A percentile compares a stretch with the other conserved stretches of the same genome.
Conservation (phyloP, 2,888 invertebrate genomes). For the Dasysyrphus albostriatus region DNA sequence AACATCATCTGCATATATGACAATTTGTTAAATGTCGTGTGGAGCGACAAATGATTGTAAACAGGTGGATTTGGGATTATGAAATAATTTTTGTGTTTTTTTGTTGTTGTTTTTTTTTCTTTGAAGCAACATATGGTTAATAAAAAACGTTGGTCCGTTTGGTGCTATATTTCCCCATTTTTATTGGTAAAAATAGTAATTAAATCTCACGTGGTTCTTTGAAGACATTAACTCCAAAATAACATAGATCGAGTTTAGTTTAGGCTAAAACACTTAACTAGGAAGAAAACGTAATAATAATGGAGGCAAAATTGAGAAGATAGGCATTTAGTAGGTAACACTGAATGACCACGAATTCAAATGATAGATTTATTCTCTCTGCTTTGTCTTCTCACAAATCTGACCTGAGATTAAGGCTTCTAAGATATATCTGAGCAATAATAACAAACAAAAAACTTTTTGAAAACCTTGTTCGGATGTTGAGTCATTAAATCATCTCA, state of each 20-base stretch:
- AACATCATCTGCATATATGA: slow-evolving; percentile 66
- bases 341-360: too few relatives aligned
- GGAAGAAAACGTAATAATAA: too few relatives aligned
- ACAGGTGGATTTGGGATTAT: slow-evolving; percentile 52
- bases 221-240: too few relatives aligned
- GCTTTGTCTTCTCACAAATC: too few relatives aligned
- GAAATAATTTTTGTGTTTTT: background rate
- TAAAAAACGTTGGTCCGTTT: background rate
- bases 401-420: background rate
- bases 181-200: background rate
- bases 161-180: too few relatives aligned
- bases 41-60: slow-evolving; percentile 48
- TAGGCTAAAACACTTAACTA: too few relatives aligned
- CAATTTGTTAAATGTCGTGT: slow-evolving; percentile 64
- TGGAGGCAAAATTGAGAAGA: too few relatives aligned
- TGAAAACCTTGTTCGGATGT: background rate
- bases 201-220: background rate
- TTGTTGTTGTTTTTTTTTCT: background rate
- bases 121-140: background rate
- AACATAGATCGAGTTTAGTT: background rate
- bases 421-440: background rate
- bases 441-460: background rate
- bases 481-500: slow-evolving; percentile 46
- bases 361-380: too few relatives aligned
- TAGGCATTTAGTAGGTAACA: too few relatives aligned